phyloP scores from a whole-genome alignment of 2,113 vertebrate genomes.

The Atractosteus spatula region DNA sequence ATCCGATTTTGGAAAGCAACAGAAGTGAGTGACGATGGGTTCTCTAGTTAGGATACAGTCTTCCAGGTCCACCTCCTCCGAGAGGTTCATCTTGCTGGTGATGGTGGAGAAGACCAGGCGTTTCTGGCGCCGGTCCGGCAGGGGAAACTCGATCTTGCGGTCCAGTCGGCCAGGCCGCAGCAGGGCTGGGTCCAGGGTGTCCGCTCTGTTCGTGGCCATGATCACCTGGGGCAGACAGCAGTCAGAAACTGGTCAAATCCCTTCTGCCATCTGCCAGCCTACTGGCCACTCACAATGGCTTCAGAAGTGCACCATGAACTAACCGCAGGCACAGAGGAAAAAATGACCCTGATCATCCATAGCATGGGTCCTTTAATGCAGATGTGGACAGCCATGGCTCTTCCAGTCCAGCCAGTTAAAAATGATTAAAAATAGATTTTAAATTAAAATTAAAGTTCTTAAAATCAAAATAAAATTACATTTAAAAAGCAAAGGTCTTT shows the following conservation, averaged over 20 bases:
- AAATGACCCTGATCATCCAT: too few species aligned
- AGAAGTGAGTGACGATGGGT: too few species aligned
- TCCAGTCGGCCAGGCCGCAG: constrained; percentile 85
- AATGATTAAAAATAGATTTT: too few species aligned
- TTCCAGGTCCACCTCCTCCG: constrained; percentile 91
- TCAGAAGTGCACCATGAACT: neutral
- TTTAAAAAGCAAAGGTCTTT: too few species aligned
- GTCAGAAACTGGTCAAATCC: neutral
- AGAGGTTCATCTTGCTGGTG: constrained; percentile 94
- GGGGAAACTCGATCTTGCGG: constrained; percentile 89
- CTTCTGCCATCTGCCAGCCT: neutral
- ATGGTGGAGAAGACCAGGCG: constrained; percentile 91
- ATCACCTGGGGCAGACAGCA: constrained; percentile 71
- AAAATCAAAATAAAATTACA: too few species aligned
- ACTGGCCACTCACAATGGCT: neutral
- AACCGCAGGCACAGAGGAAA: neutral
- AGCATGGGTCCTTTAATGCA: too few species aligned
- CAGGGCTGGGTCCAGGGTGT: constrained; percentile 88
- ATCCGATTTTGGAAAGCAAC: too few species aligned
- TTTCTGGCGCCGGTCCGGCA: constrained; percentile 90
- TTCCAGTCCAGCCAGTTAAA: too few species aligned
- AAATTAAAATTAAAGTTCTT: too few species aligned
- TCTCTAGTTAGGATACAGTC: constrained; percentile 81
- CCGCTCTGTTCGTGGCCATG: constrained; percentile 92
- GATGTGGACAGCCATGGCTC: too few species aligned